These are phyloP conservation scores for Mus caroli DNA, from an alignment of 2,797 vertebrate species.

Conservation along the genomic window DNA sequence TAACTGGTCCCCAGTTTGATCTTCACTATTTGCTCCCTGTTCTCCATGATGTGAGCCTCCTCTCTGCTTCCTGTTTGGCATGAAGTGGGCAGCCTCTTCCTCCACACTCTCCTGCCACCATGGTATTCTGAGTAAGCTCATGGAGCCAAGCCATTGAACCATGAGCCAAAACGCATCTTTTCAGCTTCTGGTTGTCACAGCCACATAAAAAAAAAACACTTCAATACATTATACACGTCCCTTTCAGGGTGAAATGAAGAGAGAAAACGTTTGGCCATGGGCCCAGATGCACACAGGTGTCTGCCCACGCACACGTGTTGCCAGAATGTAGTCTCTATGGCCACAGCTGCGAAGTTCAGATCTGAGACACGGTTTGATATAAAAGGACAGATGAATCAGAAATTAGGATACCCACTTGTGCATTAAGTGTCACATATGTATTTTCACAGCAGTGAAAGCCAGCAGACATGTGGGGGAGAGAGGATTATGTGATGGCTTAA, in stretches of 20 bases:
- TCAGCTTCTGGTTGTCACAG: neutral
- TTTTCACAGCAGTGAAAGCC: neutral
- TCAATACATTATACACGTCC: rapidly evolving
- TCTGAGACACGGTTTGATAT: neutral
- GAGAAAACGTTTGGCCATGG: neutral
- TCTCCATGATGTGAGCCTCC: neutral
- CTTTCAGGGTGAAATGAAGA: neutral
- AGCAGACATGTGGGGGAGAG: neutral
- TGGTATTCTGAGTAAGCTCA: neutral
- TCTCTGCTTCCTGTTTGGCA: neutral
- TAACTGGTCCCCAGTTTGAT: neutral
- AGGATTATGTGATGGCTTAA: neutral
- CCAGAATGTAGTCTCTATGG: neutral
- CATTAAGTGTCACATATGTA: rapidly evolving
- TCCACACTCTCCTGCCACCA: neutral
- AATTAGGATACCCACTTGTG: neutral
- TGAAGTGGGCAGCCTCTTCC: neutral
- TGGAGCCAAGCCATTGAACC: neutral
- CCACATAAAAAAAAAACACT: neutral
- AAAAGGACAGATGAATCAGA: neutral
- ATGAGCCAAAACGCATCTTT: neutral
- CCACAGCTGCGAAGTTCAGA: neutral
- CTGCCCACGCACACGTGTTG: neutral
- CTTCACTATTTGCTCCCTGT: neutral
- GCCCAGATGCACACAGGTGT: too few species aligned